These are phyloP conservation scores for Cottus gobio DNA, from an alignment of 2,113 vertebrate genomes.

Conservation along the genomic window DNA sequence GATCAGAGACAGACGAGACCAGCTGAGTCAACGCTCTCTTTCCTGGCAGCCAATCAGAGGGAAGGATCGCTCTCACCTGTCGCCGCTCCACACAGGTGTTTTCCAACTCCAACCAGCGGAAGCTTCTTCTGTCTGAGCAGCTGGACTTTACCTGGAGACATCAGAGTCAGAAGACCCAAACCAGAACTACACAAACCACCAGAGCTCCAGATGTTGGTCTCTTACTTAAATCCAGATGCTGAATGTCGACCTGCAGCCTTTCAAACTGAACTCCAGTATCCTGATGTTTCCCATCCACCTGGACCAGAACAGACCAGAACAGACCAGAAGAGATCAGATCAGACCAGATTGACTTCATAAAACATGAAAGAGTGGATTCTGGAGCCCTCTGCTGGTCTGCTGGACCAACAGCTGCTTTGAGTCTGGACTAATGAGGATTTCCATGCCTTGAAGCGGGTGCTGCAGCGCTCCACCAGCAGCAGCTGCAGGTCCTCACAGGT, in stretches of 20 bases:
- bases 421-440: too few relatives aligned
- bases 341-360: not conserved
- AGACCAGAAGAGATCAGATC: not conserved
- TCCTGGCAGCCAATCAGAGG: not conserved
- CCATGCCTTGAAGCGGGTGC: conserved; percentile 93
- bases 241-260: conserved; percentile 96
- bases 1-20: not conserved
- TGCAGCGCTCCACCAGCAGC: conserved; percentile 93
- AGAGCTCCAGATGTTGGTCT: conserved; percentile 18
- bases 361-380: not conserved
- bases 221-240: conserved; percentile 94
- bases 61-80: conserved; percentile 85
- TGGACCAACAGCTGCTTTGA: too few relatives aligned
- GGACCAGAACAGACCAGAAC: conserved; percentile 6
- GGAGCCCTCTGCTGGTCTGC: not conserved
- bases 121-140: conserved; percentile 83
- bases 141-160: conserved; percentile 86
- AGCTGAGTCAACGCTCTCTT: not conserved
- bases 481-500: conserved; percentile 84
- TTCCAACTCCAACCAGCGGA: conserved; percentile 92
- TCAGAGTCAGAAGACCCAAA: not conserved
- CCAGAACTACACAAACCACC: not conserved
- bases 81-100: conserved; percentile 95
- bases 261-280: conserved; percentile 86
- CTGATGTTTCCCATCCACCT: conserved; percentile 97